Percentiles rank a stretch among this genome's conserved stretches.
Conservation (phyloP, 2,888 invertebrate species). For the Heteromurus nitidus region DNA sequence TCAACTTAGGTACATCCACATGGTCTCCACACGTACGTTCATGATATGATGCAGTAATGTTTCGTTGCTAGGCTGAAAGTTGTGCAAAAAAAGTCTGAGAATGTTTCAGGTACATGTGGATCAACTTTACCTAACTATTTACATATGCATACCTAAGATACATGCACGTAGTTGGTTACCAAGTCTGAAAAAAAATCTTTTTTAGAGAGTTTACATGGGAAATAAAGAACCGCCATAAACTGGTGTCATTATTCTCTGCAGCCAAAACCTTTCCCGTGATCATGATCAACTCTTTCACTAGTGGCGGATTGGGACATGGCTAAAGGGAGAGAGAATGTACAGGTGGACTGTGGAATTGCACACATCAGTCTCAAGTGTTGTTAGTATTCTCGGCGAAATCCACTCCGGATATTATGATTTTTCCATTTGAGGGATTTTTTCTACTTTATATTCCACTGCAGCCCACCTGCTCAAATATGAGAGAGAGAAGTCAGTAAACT, state of each 20-base stretch:
- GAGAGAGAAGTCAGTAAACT: conserved; percentile 53
- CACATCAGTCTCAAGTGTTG: neutral
- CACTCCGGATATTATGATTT: conserved; percentile 42
- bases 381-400: conserved; percentile 39
- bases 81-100: neutral
- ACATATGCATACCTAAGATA: neutral
- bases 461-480: conserved; percentile 1
- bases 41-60: neutral
- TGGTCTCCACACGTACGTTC: neutral
- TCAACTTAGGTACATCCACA: conserved; percentile 29
- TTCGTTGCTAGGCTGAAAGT: conserved; percentile 6
- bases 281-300: neutral
- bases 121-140: neutral
- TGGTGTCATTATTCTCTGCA: conserved; percentile 57
- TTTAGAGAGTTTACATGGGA: conserved; percentile 10
- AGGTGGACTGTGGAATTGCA: neutral
- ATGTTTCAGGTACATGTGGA: conserved; percentile 10
- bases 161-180: neutral
- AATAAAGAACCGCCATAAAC: conserved; percentile 44
- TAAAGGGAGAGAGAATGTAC: neutral
- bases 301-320: too few relatives aligned
- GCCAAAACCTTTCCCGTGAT: conserved; percentile 7
- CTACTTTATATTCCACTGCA: conserved; percentile 25
- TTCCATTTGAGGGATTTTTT: conserved; percentile 46
- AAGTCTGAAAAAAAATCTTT: too few relatives aligned